A percentile compares a stretch with the other conserved stretches of the same genome.
phyloP scores from a whole-genome alignment of 2,888 invertebrate species.

The Agapostemon virescens region DNA sequence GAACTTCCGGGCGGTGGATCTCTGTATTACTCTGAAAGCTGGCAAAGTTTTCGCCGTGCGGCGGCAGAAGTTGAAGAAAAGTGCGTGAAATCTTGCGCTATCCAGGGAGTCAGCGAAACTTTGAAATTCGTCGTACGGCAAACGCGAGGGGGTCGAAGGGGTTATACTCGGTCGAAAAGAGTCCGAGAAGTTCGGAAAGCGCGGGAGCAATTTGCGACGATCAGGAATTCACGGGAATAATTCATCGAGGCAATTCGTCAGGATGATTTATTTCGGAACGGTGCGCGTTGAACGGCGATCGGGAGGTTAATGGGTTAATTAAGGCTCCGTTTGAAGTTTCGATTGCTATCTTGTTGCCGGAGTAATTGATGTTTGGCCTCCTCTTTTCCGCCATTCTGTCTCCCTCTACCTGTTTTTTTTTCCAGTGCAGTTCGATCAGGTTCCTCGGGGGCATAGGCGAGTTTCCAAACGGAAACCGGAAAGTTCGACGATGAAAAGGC shows the following conservation, averaged over 20 bases:
- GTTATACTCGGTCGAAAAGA: background rate
- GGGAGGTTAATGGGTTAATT: conserved; percentile 1
- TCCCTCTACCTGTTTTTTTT: background rate
- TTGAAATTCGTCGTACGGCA: background rate
- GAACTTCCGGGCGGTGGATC: background rate
- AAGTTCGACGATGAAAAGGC: background rate
- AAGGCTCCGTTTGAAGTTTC: background rate
- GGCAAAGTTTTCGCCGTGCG: background rate
- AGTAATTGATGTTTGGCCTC: background rate
- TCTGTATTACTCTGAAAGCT: background rate
- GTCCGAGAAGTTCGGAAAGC: background rate
- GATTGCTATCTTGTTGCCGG: conserved; percentile 1
- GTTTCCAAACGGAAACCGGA: background rate
- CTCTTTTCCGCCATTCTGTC: background rate
- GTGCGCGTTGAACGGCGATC: background rate
- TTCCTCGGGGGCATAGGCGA: background rate
- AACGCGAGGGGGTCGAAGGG: too few relatives aligned
- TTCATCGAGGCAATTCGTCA: background rate
- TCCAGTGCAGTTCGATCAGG: background rate
- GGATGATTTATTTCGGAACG: background rate
- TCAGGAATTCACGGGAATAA: background rate
- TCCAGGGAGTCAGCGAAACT: background rate
- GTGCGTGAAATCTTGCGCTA: background rate
- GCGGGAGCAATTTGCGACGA: background rate
- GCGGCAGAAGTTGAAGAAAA: background rate